Conservation (phyloP, 2,113 vertebrate species). For the Hypocryptadius cinnamomeus region DNA sequence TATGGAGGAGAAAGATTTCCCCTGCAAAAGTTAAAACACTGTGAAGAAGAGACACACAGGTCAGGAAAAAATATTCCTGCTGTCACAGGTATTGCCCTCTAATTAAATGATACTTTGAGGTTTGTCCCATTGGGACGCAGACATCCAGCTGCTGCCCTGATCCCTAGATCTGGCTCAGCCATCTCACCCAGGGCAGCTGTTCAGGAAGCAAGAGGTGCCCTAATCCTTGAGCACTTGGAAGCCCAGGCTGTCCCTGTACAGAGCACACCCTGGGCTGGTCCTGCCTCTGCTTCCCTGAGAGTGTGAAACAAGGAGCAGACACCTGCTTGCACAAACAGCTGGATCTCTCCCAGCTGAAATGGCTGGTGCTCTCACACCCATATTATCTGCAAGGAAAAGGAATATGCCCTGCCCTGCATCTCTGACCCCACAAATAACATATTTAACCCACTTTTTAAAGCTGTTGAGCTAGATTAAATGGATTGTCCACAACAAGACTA, state of each 20-base stretch:
- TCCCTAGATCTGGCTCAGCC: not conserved
- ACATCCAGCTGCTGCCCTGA: not conserved
- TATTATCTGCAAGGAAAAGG: not conserved
- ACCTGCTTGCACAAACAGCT: not conserved
- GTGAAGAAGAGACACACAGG: not conserved
- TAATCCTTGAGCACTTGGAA: not conserved
- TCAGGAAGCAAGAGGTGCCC: not conserved
- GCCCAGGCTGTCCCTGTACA: not conserved
- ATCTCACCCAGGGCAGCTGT: not conserved
- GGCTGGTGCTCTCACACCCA: not conserved
- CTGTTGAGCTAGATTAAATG: not conserved
- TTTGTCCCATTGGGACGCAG: not conserved
- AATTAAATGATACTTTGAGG: not conserved
- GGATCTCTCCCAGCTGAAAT: not conserved
- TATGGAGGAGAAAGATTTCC: not conserved
- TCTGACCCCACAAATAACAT: not conserved
- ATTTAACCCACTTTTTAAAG: not conserved
- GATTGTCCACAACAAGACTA: not conserved
- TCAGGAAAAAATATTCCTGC: not conserved
- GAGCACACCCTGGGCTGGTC: not conserved
- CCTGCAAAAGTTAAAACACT: not conserved
- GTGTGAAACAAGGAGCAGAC: not conserved
- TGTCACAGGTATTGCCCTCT: not conserved
- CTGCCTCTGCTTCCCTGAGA: not conserved
- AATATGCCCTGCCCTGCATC: not conserved